These are phyloP conservation scores for Rhingia rostrata DNA, from an alignment of 2,888 invertebrate species.

Conservation along the genomic window DNA sequence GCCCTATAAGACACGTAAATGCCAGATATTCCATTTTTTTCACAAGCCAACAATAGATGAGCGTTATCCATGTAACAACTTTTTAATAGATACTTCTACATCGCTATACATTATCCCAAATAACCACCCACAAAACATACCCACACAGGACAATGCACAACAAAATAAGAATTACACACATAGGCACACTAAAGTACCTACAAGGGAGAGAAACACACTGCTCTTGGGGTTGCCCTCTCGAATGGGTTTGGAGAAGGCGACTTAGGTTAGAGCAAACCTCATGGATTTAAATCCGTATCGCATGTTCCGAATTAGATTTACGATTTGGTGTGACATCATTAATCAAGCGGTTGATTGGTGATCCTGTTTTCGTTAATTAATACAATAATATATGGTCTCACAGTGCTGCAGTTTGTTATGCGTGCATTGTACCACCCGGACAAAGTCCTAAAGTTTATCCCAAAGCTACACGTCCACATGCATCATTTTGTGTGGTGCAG, in stretches of 20 bases:
- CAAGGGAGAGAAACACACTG: constrained; percentile 2
- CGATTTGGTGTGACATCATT: constrained; percentile 83
- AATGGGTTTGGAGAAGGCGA: constrained; percentile 15
- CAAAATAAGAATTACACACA: constrained; percentile 59
- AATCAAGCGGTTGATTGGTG: constrained; percentile 83
- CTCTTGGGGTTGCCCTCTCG: background rate
- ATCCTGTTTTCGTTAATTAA: constrained; percentile 84
- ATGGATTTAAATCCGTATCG: constrained; percentile 73
- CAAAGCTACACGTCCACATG: constrained; percentile 7
- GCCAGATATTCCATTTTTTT: too few relatives aligned
- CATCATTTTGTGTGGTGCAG: background rate
- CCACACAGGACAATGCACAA: constrained; percentile 39
- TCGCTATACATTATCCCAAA: constrained; percentile 5
- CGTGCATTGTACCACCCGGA: constrained; percentile 48
- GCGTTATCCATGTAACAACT: constrained; percentile 19
- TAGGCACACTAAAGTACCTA: constrained; percentile 15
- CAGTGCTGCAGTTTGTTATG: constrained; percentile 68
- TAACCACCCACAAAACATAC: constrained; percentile 30
- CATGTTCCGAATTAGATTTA: constrained; percentile 82
- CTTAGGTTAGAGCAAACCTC: constrained; percentile 61
- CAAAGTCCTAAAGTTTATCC: constrained; percentile 60
- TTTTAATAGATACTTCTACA: constrained; percentile 35
- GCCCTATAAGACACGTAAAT: too few relatives aligned
- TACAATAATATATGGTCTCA: constrained; percentile 83
- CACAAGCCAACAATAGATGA: background rate